phyloP scores from a whole-genome alignment of 35 echinoderm and acorn worm species.

The Patiria miniata region DNA sequence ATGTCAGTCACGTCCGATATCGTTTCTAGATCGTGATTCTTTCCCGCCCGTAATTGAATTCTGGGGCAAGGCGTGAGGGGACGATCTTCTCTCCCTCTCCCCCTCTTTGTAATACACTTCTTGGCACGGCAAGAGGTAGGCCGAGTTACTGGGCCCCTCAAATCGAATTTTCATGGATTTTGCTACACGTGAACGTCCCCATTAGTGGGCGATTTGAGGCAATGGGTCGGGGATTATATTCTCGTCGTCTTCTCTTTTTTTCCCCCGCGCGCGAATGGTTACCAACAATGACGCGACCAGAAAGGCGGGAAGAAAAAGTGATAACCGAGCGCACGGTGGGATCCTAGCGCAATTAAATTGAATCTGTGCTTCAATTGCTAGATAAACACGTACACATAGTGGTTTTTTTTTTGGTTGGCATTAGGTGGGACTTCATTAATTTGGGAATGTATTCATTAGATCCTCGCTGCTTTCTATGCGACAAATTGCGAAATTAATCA shows the following conservation, averaged over 20 bases:
- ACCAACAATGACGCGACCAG: not conserved
- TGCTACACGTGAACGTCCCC: constrained; percentile 22
- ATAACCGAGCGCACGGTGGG: no score
- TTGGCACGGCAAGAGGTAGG: not conserved
- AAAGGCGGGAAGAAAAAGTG: no score
- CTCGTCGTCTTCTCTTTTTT: no score
- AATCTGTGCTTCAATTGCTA: no score
- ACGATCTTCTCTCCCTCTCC: not conserved
- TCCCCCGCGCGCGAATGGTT: not conserved
- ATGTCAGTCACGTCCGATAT: constrained; percentile 23
- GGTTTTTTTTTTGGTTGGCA: no score
- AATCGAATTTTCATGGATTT: constrained; percentile 28
- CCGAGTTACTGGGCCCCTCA: not conserved
- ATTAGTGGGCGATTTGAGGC: constrained; percentile 18
- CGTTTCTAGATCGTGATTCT: not conserved
- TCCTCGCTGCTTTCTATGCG: no score
- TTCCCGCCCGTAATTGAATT: constrained; percentile 16
- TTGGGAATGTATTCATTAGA: no score
- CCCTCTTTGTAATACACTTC: not conserved
- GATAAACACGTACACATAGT: no score
- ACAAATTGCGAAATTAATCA: no score
- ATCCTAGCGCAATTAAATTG: no score
- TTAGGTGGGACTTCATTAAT: no score
- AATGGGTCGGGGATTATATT: constrained; percentile 4
- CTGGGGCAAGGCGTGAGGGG: not conserved